Evolutionary conservation across 2,888 invertebrate genomes (phyloP).

Genomic region (Drosophila tanythrix): DNA sequence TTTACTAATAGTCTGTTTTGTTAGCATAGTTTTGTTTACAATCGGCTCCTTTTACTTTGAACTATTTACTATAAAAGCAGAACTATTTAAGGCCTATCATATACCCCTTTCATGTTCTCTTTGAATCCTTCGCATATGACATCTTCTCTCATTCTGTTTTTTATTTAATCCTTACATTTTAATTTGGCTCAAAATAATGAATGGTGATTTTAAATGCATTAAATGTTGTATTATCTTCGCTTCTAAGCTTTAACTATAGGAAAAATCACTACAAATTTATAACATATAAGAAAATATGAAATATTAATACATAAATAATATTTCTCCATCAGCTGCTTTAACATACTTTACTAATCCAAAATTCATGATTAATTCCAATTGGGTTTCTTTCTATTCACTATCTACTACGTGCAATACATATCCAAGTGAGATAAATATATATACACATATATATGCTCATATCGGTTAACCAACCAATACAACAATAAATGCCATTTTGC

Average conservation of each 20-base stretch:
- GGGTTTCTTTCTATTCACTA: constrained; percentile 2
- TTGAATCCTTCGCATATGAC: neutral
- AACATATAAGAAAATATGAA: neutral
- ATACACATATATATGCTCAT: neutral
- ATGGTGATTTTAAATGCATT: too few species aligned
- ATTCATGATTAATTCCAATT: constrained; percentile 9
- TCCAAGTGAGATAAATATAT: constrained; percentile 20
- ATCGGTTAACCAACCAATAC: constrained; percentile 3
- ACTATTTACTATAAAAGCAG: neutral
- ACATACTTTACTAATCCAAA: neutral
- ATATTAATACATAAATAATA: neutral
- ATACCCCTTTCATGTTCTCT: neutral
- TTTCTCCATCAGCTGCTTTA: neutral
- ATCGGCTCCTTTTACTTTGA: neutral
- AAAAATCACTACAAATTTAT: neutral
- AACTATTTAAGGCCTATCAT: neutral
- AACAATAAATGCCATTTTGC: constrained; percentile 9
- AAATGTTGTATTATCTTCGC: neutral
- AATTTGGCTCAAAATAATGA: too few species aligned
- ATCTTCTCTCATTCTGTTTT: too few species aligned
- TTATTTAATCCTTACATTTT: too few species aligned
- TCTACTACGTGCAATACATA: constrained; percentile 33
- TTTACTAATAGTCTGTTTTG: neutral
- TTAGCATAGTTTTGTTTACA: neutral
- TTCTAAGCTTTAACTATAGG: neutral